Evolutionary conservation across 2,888 invertebrate genomes (phyloP).

Genomic region (Holacanthella duospinosa): DNA sequence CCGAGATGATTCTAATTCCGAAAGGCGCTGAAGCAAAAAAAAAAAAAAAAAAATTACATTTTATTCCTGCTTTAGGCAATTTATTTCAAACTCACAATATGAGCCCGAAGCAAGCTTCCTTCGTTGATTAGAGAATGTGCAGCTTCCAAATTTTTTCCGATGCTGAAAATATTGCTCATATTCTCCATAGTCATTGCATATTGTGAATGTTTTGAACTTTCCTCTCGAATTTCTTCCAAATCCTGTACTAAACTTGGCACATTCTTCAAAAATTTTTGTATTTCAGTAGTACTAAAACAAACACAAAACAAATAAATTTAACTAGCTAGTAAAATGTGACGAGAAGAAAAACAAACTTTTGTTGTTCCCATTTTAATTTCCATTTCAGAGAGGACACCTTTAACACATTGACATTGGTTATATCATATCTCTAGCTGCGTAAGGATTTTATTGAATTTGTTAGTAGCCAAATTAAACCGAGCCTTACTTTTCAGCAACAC

Average conservation of each 20-base stretch:
- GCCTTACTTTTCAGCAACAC: constrained; percentile 57
- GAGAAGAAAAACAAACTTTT: no score
- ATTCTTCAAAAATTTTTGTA: constrained; percentile 61
- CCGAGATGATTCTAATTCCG: constrained; percentile 90
- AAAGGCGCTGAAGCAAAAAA: constrained; percentile 56
- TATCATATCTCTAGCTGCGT: no score
- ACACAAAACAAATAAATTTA: no score
- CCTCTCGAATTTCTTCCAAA: constrained; percentile 74
- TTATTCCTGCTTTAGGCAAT: no score
- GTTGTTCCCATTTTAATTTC: no score
- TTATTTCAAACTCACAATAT: constrained; percentile 62
- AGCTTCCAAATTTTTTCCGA: constrained; percentile 89
- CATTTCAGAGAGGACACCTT: neutral
- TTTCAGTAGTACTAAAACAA: constrained; percentile 56
- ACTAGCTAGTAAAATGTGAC: no score
- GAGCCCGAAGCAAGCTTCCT: constrained; percentile 86
- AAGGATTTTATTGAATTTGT: neutral
- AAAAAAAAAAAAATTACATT: no score
- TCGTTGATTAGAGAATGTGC: constrained; percentile 89
- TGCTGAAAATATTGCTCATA: constrained; percentile 93
- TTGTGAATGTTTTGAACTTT: constrained; percentile 89
- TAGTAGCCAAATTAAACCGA: constrained; percentile 37
- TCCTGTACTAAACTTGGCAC: constrained; percentile 71
- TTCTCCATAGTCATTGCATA: constrained; percentile 98
- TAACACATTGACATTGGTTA: no score